Base-by-base conservation (phyloP, 2,797 vertebrate genomes). In the Xiphorhynchus erythropygius region DNA sequence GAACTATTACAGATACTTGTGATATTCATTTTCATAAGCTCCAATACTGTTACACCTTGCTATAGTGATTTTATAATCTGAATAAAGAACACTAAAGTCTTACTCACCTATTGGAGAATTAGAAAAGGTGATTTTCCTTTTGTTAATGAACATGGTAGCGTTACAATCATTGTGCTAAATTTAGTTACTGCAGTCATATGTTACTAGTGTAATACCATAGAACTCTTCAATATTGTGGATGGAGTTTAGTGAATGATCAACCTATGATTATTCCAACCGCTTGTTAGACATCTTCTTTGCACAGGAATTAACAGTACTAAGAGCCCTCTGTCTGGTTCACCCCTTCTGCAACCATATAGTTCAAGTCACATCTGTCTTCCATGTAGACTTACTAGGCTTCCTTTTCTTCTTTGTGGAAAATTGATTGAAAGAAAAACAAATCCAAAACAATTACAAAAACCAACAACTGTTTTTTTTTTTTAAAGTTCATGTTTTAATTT, bases 381-480 rank as follows among this genome's bases (percentile, higher is more conserved):
- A 35, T 13, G 28, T 23, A 42, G 18, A 53, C 3, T 81, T 47
- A n/a, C 1, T 30, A 55, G 53, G 12, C 13, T 77, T 85, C 57
- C 12, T 13, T 77, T 73, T 73, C 39, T 46, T 71, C 19, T 49
- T 68, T 55, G 24, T 68, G 39, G 22, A 87, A 60, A 78, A 79
- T 7, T 23, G 47, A 46, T 8, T 27, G 30, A 32, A 42, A 39
- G 35, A n/a, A 39, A 42, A 32, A 27, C 18, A 18, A 15, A 5
- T 15, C 21, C 55, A 35, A 49, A 49, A 25, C 47, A 46, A 46
- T 46, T 21, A 22, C 23, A 24, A 47, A 47, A 49, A 25, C 46
- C 23, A 33, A 0, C 0, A 19, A 7, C 4, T 19, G 25, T 13
- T 12, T 5, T 0, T 6, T 25, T 59, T 78, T 55, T 55, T 24